A percentile compares a stretch with the other conserved stretches of the same genome.
Conservation (phyloP, 2,113 vertebrate genomes). For the Campylorhamphus procurvoides region DNA sequence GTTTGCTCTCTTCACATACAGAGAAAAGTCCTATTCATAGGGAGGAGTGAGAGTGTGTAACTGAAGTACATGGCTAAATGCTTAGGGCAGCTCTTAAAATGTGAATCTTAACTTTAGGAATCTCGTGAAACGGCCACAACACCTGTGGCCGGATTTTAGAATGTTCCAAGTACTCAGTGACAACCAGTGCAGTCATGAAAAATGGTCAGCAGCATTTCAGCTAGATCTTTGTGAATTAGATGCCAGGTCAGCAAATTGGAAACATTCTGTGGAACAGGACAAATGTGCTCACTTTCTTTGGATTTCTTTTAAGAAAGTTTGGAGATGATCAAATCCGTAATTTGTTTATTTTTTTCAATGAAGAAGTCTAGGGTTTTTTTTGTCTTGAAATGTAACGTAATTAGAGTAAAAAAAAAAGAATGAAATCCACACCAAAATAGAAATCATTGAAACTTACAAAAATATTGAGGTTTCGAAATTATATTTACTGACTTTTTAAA, state of each 20-base stretch:
- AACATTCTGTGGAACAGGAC: not conserved
- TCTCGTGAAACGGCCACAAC: constrained; percentile 35
- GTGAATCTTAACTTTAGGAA: not conserved
- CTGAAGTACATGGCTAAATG: not conserved
- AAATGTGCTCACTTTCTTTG: not conserved
- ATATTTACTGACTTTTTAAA: not conserved
- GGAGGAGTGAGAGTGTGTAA: not conserved
- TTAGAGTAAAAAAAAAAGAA: not conserved
- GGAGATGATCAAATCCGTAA: not conserved
- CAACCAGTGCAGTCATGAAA: not conserved
- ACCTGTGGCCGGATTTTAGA: not conserved
- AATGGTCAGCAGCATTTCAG: constrained; percentile 18
- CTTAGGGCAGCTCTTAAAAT: not conserved
- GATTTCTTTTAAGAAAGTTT: not conserved
- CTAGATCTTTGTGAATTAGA: constrained; percentile 2
- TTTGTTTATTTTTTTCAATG: not conserved
- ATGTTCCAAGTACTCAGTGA: not conserved
- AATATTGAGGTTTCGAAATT: not conserved
- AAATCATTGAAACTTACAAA: not conserved
- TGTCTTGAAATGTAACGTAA: not conserved
- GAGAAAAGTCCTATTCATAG: not conserved
- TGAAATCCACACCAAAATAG: not conserved
- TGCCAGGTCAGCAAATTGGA: constrained; percentile 9
- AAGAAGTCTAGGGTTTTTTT: not conserved
- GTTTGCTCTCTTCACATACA: not conserved